Evolutionary conservation across 2,797 vertebrate species (phyloP), one percentile per base, ranked within the genome.

Genomic region (Cynodonichthys magdalenae): DNA sequence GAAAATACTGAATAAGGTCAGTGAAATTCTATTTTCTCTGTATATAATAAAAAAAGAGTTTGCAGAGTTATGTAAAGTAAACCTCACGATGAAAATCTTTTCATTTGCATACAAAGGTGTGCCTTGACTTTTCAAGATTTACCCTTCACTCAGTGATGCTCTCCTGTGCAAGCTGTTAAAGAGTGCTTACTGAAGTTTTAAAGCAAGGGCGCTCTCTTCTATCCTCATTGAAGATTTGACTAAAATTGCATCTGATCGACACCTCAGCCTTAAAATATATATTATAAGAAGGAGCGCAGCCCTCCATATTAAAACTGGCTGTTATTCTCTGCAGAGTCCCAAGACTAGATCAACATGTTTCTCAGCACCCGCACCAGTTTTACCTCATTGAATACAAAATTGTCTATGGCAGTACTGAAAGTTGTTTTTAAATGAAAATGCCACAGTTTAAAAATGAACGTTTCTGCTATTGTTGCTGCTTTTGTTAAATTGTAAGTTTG

Each of bases 21-120:
- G 36, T 62, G n/a, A 67, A 61, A 53, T 48, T 18, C 45, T 10
- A 39, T 57, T 58, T 44, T 74, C 34, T 14, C 14, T 53, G 51
- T 46, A 48, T 62, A 20, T 28, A 34, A 45, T 51, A 8, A 52
- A 4, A 34, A 44, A 41, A 36, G 9, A 15, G 47, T 34, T 53
- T 45, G 29, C 18, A 6, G 39, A 51, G 41, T 46, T 4, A 2
- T 54, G 34, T 52, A 46, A 76, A 29, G 19, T 56, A 67, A 70
- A 70, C 44, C 20, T 59, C n/a, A 58, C 19, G 59, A 52, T 69
- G 18, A 59, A 64, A 68, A 20, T 19, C 53, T 59, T 74, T 74
- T 69, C 7, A 57, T 42, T 51, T 36, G 71, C 59, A 48, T 24
- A 41, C 59, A 49, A 58, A 73, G 50, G 24, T 66, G 20, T 7